These are phyloP conservation scores for Leguminivora glycinivorella DNA, from an alignment of 1,140 invertebrate genomes.

Conservation along the genomic window DNA sequence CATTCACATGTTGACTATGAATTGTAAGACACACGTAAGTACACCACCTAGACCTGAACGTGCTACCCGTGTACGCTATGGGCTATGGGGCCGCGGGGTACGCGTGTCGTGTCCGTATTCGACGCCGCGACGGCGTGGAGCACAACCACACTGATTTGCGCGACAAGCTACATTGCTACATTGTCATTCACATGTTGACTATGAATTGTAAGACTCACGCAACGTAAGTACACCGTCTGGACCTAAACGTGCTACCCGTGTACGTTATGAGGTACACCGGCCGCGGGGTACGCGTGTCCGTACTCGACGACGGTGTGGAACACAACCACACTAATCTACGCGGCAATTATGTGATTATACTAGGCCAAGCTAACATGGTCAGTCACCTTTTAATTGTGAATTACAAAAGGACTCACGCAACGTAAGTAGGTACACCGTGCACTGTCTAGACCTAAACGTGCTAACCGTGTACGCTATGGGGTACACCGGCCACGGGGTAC, in stretches of 20 bases:
- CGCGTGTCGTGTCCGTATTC: conserved; percentile 89
- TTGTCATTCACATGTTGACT: too few species aligned
- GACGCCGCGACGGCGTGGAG: conserved; percentile 94
- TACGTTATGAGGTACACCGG: conserved; percentile 90
- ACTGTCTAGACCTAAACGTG: conserved; percentile 88
- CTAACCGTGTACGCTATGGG: conserved; percentile 89
- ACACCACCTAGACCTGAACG: too few species aligned
- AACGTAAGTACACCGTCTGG: conserved; percentile 82
- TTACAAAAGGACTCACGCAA: too few species aligned
- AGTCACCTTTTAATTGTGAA: too few species aligned
- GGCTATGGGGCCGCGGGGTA: conserved; percentile 89
- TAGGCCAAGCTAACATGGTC: too few species aligned
- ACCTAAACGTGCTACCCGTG: conserved; percentile 88
- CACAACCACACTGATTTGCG: conserved; percentile 88
- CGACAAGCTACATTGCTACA: too few species aligned
- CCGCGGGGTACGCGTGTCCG: conserved; percentile 87
- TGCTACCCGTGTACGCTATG: conserved; percentile 88
- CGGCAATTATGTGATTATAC: conserved; percentile 89
- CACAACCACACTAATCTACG: conserved; percentile 89
- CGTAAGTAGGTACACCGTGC: too few species aligned
- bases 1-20: too few species aligned
- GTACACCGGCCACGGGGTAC: conserved; percentile 88
- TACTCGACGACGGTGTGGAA: conserved; percentile 93
- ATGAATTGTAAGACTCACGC: conserved; percentile 85
- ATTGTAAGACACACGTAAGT: too few species aligned